A percentile compares a stretch with the other conserved stretches of the same genome.
phyloP scores from a whole-genome alignment of 2,113 vertebrate genomes.

The Tupaia chinensis region DNA sequence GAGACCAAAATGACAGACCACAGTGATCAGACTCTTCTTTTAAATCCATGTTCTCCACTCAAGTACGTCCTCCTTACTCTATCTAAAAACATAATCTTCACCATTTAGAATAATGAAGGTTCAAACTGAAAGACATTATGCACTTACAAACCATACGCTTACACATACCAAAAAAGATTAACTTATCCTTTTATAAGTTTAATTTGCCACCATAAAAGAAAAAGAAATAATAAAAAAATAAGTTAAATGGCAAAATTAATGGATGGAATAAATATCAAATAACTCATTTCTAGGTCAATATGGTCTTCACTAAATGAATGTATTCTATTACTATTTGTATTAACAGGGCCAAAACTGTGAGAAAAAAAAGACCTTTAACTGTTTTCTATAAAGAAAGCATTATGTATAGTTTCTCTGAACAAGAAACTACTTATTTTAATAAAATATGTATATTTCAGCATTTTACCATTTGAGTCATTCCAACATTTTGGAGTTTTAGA shows the following conservation, averaged over 20 bases:
- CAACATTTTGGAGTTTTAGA: background rate
- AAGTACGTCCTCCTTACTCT: background rate
- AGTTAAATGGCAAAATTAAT: background rate
- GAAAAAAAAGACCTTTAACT: background rate
- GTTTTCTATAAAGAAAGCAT: background rate
- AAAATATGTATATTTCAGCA: background rate
- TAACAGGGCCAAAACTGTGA: background rate
- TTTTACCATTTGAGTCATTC: background rate
- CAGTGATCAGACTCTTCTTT: background rate
- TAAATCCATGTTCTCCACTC: background rate
- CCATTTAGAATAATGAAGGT: background rate
- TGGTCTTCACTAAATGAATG: background rate
- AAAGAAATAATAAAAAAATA: background rate
- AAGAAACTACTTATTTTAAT: background rate
- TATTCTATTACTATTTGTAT: background rate
- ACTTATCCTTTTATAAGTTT: background rate
- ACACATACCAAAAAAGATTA: background rate
- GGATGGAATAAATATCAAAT: background rate
- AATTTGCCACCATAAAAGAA: background rate
- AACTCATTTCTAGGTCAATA: slow-evolving; percentile 15
- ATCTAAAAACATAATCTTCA: background rate
- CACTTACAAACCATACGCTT: background rate
- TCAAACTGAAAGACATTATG: background rate
- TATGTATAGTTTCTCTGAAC: background rate
- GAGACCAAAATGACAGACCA: background rate